Conservation (phyloP, 1,140 invertebrate species). For the Schlechtendalia chinensis region DNA sequence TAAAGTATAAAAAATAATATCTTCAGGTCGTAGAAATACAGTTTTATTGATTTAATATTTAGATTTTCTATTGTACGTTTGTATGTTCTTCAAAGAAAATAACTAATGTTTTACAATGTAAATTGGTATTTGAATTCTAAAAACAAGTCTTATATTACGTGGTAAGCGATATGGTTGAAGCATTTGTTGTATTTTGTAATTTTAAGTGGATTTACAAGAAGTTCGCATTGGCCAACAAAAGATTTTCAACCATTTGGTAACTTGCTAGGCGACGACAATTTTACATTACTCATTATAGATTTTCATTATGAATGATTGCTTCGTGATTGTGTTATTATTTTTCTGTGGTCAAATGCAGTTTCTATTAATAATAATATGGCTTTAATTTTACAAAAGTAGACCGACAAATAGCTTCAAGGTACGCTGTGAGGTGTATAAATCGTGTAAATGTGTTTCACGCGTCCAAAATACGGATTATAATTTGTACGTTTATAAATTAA, state of each 20-base stretch:
- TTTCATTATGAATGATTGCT: neutral
- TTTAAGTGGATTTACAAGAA: too few relatives aligned
- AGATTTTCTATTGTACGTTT: too few relatives aligned
- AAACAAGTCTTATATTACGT: too few relatives aligned
- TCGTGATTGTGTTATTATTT: slow-evolving; percentile 15
- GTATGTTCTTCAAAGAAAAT: too few relatives aligned
- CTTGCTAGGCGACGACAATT: too few relatives aligned
- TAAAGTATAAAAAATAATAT: too few relatives aligned
- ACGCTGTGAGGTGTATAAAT: neutral
- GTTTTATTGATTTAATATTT: too few relatives aligned
- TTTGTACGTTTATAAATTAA: neutral
- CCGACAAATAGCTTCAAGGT: neutral
- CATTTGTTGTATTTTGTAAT: too few relatives aligned
- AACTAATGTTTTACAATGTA: too few relatives aligned
- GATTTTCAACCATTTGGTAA: neutral
- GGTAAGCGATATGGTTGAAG: too few relatives aligned
- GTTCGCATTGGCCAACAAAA: neutral
- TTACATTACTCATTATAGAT: neutral
- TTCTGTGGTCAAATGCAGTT: neutral
- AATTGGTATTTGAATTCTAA: too few relatives aligned
- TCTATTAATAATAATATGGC: slow-evolving; percentile 5
- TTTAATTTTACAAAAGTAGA: slow-evolving; percentile 6
- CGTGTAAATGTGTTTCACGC: neutral
- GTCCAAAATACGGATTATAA: neutral
- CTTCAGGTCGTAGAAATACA: too few relatives aligned